Percentiles rank a stretch among this genome's conserved stretches.
These are phyloP conservation scores for Anastrepha obliqua DNA, from an alignment of 1,140 invertebrate genomes.

Conservation along the genomic window DNA sequence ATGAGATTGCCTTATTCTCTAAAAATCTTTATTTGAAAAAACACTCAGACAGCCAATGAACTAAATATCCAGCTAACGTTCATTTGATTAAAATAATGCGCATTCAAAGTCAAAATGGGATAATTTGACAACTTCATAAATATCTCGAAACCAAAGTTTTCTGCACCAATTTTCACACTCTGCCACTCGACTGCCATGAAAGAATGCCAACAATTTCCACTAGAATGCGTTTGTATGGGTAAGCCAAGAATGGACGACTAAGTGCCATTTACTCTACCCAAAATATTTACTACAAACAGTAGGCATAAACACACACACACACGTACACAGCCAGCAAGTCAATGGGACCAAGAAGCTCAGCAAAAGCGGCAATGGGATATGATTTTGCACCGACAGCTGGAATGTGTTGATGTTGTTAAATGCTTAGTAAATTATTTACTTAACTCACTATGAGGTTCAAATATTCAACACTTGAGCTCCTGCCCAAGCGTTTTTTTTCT, in stretches of 20 bases:
- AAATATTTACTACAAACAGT: neutral
- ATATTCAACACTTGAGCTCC: neutral
- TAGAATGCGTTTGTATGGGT: neutral
- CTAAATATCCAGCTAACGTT: too few relatives aligned
- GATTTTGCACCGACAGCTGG: neutral
- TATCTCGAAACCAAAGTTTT: conserved; percentile 1
- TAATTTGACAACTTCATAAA: neutral
- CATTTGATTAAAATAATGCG: too few relatives aligned
- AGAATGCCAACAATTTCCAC: neutral
- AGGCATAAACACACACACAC: neutral
- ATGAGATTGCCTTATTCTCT: too few relatives aligned
- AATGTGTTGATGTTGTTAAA: conserved; percentile 42
- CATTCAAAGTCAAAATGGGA: too few relatives aligned
- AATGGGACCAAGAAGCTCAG: neutral
- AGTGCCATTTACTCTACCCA: neutral
- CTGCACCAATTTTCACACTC: conserved; percentile 10
- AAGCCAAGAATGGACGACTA: conserved; percentile 10
- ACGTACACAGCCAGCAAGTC: neutral
- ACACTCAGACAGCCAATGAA: too few relatives aligned
- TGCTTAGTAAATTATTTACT: conserved; percentile 37
- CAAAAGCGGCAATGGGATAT: neutral
- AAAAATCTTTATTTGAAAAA: too few relatives aligned
- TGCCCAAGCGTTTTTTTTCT: neutral
- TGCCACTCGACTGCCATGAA: neutral
- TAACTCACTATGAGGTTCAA: neutral